Evolutionary conservation across 2,888 invertebrate genomes (phyloP), one percentile per base, ranked within the genome.

Genomic region (Nephrocerus scutellatus): DNA sequence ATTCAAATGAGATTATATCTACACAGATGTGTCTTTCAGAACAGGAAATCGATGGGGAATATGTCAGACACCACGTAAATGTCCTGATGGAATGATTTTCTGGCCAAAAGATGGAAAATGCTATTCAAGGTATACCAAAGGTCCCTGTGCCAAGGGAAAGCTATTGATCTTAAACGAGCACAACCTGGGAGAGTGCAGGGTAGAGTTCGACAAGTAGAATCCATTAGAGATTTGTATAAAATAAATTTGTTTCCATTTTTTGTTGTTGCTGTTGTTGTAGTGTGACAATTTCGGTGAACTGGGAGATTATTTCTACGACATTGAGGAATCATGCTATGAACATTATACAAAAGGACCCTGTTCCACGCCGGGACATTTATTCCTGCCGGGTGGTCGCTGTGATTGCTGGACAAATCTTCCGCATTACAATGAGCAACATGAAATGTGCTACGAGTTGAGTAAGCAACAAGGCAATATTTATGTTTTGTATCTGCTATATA

Each of bases 321-420:
- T 66, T 2, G 75, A 75, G 30, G 74, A 78, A n/a, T 77, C 81
- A 2, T 89, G 89, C 58, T 82, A 84, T 60, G 80, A 84, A 49
- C 84, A 85, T 59, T 87, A 80, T 63, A 82, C 85, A 1, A 73
- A 75, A 48, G 89, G 89, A 0, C 88, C 88, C 0, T 89, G 89
- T 57, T 76, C 77, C 39, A 78, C 79, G 48, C 73, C 72, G 6
- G 89, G 89, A 0, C 78, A 82, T 60, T 68, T 89, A 37, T 88
- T 86, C 66, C 66, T 88, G 34, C 87, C 87, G 0, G 74, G 75
- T 12, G 73, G 77, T 3, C 73, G 68, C 15, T 89, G 89, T 54
- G 85, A 83, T 35, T 89, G 89, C 55, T 74, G 79, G 50, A 53
- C 71, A 1, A 74, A 76, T 47, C 61, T 87, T 49, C 84, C 85